A percentile compares a stretch with the other conserved stretches of the same genome.
phyloP scores from a whole-genome alignment of 2,797 vertebrate species.

The Bovichtus diacanthus region DNA sequence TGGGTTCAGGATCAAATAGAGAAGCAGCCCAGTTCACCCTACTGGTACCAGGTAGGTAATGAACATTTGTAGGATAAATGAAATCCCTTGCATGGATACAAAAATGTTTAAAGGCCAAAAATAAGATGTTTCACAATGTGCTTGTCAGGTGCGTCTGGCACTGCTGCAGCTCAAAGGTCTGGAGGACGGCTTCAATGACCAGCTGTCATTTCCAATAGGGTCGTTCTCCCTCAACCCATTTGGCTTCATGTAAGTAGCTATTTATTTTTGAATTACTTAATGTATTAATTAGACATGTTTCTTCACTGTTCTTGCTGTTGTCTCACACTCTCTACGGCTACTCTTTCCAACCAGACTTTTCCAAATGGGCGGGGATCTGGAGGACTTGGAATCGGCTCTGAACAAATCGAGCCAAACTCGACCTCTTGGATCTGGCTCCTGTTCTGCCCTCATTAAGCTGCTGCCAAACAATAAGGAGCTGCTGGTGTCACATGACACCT shows the following conservation, averaged over 20 bases:
- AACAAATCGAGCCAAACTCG: conserved; percentile 85
- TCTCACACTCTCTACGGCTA: not conserved
- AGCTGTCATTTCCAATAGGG: conserved; percentile 83
- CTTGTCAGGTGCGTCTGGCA: conserved; percentile 87
- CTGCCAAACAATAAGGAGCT: conserved; percentile 90
- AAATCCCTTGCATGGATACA: not conserved
- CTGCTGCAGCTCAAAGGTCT: conserved; percentile 95
- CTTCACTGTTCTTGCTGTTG: not conserved
- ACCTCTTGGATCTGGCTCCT: conserved; percentile 90
- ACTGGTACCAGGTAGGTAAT: conserved; percentile 93
- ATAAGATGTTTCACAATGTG: not conserved
- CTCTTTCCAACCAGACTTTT: conserved; percentile 84
- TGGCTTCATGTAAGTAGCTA: conserved; percentile 91
- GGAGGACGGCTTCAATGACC: conserved; percentile 91
- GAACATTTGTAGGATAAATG: not conserved
- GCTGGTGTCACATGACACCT: conserved; percentile 94
- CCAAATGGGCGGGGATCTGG: conserved; percentile 93
- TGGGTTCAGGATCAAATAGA: conserved; percentile 91
- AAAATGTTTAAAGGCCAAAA: not conserved
- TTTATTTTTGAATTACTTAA: not conserved
- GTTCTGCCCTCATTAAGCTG: conserved; percentile 95
- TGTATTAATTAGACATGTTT: not conserved
- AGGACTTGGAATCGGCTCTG: conserved; percentile 91
- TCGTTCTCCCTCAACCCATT: conserved; percentile 88
- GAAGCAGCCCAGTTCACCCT: conserved; percentile 72